Evolutionary conservation across 2,888 invertebrate species (phyloP), one percentile per base, ranked within the genome.

Genomic region (Augochlorella aurata): DNA sequence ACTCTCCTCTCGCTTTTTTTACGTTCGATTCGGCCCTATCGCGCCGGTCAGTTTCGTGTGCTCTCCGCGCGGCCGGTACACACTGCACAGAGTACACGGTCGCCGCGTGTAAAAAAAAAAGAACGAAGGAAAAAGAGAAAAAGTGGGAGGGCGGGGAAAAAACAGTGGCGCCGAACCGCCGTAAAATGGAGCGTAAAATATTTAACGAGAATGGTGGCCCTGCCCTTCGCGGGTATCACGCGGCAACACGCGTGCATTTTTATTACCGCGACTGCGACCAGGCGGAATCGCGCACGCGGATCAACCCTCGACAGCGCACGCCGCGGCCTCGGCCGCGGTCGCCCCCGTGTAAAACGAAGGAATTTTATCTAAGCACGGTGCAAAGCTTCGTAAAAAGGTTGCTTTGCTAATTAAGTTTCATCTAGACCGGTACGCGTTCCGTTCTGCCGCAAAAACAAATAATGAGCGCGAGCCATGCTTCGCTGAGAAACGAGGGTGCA

Each of bases 151-250:
- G 24, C 12, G 12, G 58, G 58, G 2, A 71, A 65, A 50, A 78
- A 73, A 77, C 52, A 58, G 78, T 63, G 71, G 75, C 69, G 65
- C 78, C 77, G 73, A 79, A 81, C 83, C 67, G 66, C 66, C 84
- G 84, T 90, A 90, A 90, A 90, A 89, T 88, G 84, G 81, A 70
- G 82, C 86, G 85, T 89, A 90, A 90, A 90, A 86, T 89, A 90
- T 90, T 89, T 89, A 90, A 90, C 87, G 88, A 82, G 81, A 77
- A 72, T 78, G 77, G 71, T 77, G 77, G 77, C 77, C 83, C 79
- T 77, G 73, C 81, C 76, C 74, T 86, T 79, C 65, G 70, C 67
- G 72, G 80, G 67, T 83, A 81, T 84, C 82, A 77, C 79, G 45
- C 79, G 81, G 79, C 79, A 70, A 65, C 77, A 77, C 79, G 78